Percentiles rank a stretch among this genome's conserved stretches.
phyloP scores from a whole-genome alignment of 1,140 invertebrate species.

The Caenorhabditis tropicalis region DNA sequence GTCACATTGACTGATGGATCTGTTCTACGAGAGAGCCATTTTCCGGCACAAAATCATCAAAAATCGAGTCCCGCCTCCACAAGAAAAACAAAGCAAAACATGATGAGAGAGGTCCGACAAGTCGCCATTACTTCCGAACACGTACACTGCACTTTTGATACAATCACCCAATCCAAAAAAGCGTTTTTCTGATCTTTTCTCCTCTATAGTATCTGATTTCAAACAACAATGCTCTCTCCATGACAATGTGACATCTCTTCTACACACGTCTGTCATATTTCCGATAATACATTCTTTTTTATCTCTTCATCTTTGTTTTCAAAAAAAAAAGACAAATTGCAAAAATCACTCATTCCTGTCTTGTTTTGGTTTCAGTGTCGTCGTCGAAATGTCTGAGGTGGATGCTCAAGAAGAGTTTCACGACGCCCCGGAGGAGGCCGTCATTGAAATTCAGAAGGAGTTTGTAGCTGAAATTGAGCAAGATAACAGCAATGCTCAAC shows the following conservation, averaged over 20 bases:
- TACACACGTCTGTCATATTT: conserved; percentile 8
- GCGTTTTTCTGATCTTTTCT: not conserved
- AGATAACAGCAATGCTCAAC: conserved; percentile 27
- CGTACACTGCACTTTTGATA: not conserved
- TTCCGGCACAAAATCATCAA: conserved; percentile 33
- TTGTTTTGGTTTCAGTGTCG: not conserved
- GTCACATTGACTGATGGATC: conserved; percentile 35
- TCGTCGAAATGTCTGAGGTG: conserved; percentile 43
- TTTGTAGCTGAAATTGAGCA: conserved; percentile 27
- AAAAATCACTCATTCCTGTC: not conserved
- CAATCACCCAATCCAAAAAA: not conserved
- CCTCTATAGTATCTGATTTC: not conserved
- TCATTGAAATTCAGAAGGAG: conserved; percentile 33
- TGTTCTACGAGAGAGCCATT: conserved; percentile 32
- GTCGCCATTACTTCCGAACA: conserved; percentile 17
- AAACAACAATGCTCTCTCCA: conserved; percentile 6
- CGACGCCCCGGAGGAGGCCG: conserved; percentile 15
- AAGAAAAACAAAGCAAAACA: conserved; percentile 40
- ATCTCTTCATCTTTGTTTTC: not conserved
- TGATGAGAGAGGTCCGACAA: not conserved
- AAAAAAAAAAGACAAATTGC: not conserved
- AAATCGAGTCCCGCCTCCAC: conserved; percentile 31
- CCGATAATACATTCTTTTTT: not conserved
- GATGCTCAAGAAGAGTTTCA: conserved; percentile 43
- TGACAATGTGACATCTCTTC: not conserved